Conservation (phyloP, 2,888 invertebrate species). For the Operophtera brumata region DNA sequence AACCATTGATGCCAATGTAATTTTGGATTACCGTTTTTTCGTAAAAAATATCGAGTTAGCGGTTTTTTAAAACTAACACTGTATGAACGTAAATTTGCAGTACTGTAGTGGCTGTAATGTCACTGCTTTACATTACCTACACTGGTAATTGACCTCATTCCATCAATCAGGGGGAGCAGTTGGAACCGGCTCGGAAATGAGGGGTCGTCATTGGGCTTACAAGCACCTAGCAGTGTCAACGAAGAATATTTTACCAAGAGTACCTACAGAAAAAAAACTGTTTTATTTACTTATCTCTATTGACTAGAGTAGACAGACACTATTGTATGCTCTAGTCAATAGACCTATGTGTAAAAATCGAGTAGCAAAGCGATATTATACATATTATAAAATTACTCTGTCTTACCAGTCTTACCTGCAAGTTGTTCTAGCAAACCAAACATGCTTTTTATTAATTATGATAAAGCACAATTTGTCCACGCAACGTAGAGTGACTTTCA, state of each 20-base stretch:
- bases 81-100: neutral
- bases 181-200: constrained; percentile 10
- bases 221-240: neutral
- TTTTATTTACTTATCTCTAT: too few relatives aligned
- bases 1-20: too few relatives aligned
- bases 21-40: too few relatives aligned
- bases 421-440: too few relatives aligned
- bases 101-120: neutral
- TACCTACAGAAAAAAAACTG: neutral
- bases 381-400: neutral
- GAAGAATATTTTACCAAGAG: neutral
- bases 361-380: neutral
- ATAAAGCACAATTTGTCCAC: neutral
- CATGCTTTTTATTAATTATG: too few relatives aligned
- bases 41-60: too few relatives aligned
- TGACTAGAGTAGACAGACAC: too few relatives aligned
- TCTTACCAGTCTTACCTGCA: too few relatives aligned
- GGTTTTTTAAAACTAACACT: neutral
- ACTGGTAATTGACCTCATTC: constrained; percentile 14
- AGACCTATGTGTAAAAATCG: neutral
- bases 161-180: constrained; percentile 10
- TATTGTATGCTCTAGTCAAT: too few relatives aligned
- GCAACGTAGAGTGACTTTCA: neutral
- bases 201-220: neutral
- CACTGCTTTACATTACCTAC: neutral